A percentile compares a stretch with the other conserved stretches of the same genome.
Evolutionary conservation across 2,888 invertebrate species (phyloP).

Genomic region (Rhagium mordax): DNA sequence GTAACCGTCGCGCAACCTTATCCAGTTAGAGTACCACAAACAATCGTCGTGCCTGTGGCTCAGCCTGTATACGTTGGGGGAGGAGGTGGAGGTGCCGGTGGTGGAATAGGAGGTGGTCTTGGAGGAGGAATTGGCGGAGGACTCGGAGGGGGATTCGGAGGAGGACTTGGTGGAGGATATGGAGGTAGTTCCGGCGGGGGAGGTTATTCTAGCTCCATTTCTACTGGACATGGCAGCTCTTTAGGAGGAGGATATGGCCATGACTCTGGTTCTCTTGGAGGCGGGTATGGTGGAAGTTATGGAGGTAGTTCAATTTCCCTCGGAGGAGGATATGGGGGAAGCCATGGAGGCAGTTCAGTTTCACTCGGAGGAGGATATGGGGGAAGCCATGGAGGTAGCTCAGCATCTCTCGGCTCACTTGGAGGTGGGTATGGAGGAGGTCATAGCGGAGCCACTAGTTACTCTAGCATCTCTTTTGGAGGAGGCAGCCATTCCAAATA

Average conservation of each 20-base stretch:
- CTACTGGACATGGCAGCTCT: neutral
- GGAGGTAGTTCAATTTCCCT: neutral
- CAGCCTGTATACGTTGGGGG: conserved; percentile 55
- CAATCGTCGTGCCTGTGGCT: conserved; percentile 57
- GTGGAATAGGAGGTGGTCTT: conserved; percentile 46
- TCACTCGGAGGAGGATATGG: conserved; percentile 24
- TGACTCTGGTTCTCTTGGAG: neutral
- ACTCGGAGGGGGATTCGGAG: conserved; percentile 44
- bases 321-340: neutral
- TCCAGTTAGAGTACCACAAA: conserved; percentile 64
- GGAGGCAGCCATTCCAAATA: conserved; percentile 16
- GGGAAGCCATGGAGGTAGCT: neutral
- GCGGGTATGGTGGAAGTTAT: conserved; percentile 13
- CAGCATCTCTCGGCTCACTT: too few species aligned
- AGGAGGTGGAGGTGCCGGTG: conserved; percentile 54
- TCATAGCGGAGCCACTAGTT: too few species aligned
- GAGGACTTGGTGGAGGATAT: neutral
- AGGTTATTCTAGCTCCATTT: neutral
- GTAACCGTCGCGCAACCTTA: conserved; percentile 74
- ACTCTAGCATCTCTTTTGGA: neutral
- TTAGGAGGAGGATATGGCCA: conserved; percentile 13
- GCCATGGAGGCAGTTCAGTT: neutral
- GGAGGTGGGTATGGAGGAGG: too few species aligned
- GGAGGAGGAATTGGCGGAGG: conserved; percentile 42
- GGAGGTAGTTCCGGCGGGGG: neutral